Base-by-base conservation (phyloP, 2,888 invertebrate genomes). In the Eumacrocentrus americanus region DNA sequence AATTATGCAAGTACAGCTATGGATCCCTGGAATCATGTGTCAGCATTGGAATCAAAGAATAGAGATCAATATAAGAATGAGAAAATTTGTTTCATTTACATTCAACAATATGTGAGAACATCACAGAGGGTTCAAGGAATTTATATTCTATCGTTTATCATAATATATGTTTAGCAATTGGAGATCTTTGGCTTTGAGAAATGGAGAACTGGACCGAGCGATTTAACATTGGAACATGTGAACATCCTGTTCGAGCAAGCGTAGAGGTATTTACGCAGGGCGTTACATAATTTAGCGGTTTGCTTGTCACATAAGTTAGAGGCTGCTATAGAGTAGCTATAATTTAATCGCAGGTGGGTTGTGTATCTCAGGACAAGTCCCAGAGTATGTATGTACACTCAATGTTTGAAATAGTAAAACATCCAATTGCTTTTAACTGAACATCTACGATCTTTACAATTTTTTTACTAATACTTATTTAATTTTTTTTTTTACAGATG, bases 371-470 rank as follows among this genome's bases (percentile, higher is more conserved):
- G n/a, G n/a, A n/a, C n/a, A n/a, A n/a, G n/a, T n/a, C n/a, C n/a
- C n/a, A n/a, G n/a, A n/a, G n/a, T n/a, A n/a, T n/a, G n/a, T n/a
- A n/a, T n/a, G n/a, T n/a, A n/a, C n/a, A n/a, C n/a, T n/a, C n/a
- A n/a, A n/a, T 74, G 75, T 76, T 77, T 67, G 74, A 77, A 78
- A 77, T 73, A 71, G 73, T 72, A 66, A 73, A 77, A 78, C 78
- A 78, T 69, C 71, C 74, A 73, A 78, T 77, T 77, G 78, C 78
- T 77, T 76, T 78, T 78, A 78, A 78, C 34, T 16, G 50, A 56
- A 34, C 35, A 35, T 34, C 46, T 22, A 34, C n/a, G 14, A 34
- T 18, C 5, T 38, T 18, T 18, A 16, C 22, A 12, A 18, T 42
- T 29, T 18, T 54, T 54, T 38, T 42, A 14, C 29, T 29, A 25